Conservation (phyloP, 1,140 invertebrate genomes). For the Drosophila parvula region DNA sequence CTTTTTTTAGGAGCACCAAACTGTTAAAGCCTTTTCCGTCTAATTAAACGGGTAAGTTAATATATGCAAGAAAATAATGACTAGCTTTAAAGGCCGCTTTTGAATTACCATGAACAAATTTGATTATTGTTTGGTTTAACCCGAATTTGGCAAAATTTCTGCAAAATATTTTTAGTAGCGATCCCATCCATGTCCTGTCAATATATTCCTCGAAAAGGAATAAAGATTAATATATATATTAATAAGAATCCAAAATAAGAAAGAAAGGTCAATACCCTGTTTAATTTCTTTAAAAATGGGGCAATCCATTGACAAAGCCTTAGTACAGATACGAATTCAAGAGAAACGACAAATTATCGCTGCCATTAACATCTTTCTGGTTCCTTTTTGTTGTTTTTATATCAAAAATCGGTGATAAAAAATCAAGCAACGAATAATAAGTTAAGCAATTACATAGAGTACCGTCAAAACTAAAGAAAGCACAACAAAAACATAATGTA, state of each 20-base stretch:
- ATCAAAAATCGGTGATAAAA: background rate
- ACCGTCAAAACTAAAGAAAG: slow-evolving; percentile 6
- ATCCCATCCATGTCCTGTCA: too few species aligned
- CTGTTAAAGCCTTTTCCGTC: slow-evolving; percentile 43
- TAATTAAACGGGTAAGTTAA: slow-evolving; percentile 55
- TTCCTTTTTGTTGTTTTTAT: background rate
- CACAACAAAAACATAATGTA: slow-evolving; percentile 40
- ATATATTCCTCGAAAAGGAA: too few species aligned
- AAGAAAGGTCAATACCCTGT: background rate
- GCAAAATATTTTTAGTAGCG: background rate
- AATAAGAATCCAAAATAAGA: background rate
- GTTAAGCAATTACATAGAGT: background rate
- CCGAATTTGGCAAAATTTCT: background rate
- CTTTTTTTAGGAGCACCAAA: slow-evolving; percentile 31
- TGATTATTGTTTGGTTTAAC: background rate
- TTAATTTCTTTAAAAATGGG: background rate
- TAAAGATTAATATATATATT: background rate
- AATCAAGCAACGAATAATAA: background rate
- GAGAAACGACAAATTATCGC: background rate
- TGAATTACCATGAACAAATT: background rate
- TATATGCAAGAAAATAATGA: slow-evolving; percentile 3
- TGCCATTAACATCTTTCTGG: background rate
- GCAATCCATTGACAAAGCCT: background rate
- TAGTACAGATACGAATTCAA: background rate
- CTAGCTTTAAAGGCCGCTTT: background rate